Evolutionary conservation across 2,113 vertebrate species (phyloP).

Genomic region (Dermatemys mawii): DNA sequence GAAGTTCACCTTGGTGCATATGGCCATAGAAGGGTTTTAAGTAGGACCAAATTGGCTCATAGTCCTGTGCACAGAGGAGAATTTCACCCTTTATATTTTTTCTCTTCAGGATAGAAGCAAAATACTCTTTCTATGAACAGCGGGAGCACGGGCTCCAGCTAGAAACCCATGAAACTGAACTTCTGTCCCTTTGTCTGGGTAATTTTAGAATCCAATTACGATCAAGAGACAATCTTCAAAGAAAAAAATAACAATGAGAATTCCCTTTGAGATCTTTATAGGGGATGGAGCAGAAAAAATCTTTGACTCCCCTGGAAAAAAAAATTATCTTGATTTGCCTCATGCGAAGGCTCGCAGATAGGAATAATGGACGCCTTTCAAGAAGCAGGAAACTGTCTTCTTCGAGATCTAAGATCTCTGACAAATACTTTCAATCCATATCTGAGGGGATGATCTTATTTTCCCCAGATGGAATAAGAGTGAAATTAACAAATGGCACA

Average conservation of each 20-base stretch:
- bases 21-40: not conserved
- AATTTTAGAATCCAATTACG: slow-evolving; percentile 57
- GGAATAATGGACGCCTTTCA: not conserved
- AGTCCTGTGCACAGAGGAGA: not conserved
- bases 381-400: slow-evolving; percentile 8
- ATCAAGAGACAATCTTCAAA: slow-evolving; percentile 25
- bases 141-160: not conserved
- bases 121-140: not conserved
- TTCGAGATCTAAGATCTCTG: slow-evolving; percentile 44
- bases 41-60: fast-evolving
- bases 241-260: slow-evolving; percentile 35
- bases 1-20: not conserved
- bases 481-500: slow-evolving; percentile 63
- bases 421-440: slow-evolving; percentile 57
- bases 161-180: not conserved
- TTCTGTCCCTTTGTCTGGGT: not conserved
- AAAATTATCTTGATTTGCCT: slow-evolving; percentile 34
- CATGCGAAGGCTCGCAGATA: not conserved
- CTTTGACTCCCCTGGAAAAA: not conserved
- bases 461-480: slow-evolving; percentile 53
- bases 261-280: slow-evolving; percentile 5
- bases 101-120: not conserved
- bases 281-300: not conserved
- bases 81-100: not conserved
- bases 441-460: slow-evolving; percentile 48